Evolutionary conservation across 1,140 invertebrate species (phyloP).

Genomic region (Samia ricini): DNA sequence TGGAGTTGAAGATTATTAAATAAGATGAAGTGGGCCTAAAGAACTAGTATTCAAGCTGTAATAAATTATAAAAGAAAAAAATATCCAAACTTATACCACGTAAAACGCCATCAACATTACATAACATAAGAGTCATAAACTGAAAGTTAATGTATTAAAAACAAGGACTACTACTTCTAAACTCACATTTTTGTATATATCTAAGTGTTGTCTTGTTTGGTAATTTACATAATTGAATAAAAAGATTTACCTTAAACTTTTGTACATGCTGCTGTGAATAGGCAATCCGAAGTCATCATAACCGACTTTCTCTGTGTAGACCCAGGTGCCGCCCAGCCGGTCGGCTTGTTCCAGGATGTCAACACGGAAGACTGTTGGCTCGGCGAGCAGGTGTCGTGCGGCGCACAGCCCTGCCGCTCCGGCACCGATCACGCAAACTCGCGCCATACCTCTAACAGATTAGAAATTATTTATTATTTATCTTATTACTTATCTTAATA

Average conservation of each 20-base stretch:
- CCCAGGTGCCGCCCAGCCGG: conserved; percentile 92
- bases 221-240: too few species aligned
- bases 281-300: conserved; percentile 86
- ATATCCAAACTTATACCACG: too few species aligned
- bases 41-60: too few species aligned
- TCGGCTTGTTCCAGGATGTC: conserved; percentile 86
- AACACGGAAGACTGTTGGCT: conserved; percentile 81
- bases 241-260: conserved; percentile 88
- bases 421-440: conserved; percentile 86
- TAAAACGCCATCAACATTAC: too few species aligned
- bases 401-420: conserved; percentile 88
- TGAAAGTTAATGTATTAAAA: too few species aligned
- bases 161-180: too few species aligned
- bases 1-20: too few species aligned
- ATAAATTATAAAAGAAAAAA: too few species aligned
- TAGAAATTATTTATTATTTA: not conserved
- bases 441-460: conserved; percentile 53
- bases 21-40: too few species aligned
- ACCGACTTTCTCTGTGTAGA: conserved; percentile 85
- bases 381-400: conserved; percentile 79
- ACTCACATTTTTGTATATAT: too few species aligned
- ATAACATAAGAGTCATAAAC: too few species aligned
- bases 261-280: conserved; percentile 93
- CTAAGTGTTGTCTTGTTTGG: too few species aligned
- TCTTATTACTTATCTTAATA: not conserved